Base-by-base conservation (phyloP, 2,888 invertebrate genomes). In the Timema cristinae region DNA sequence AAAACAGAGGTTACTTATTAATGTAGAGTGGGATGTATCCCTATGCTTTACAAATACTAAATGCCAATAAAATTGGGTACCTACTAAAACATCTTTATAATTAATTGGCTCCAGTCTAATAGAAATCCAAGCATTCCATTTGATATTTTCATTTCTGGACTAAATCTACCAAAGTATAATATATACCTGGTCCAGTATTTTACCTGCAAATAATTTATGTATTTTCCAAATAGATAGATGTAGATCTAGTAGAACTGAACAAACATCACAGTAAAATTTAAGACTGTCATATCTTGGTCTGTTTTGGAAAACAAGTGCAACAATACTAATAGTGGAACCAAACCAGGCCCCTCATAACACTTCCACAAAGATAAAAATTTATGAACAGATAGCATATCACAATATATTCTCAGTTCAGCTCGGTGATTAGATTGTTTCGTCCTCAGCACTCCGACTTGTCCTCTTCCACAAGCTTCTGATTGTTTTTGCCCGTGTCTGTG, bases 401-500 rank as follows among this genome's bases (percentile, higher is more conserved):
- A 67, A 50, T 63, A 47, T 16, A 10, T 63, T 63, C 48, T 49
- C 67, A 49, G 50, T 50, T 32, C 67, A 49, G 50, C 67, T 67
- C n/a, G 13, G 66, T 13, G 16, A 15, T 6, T n/a, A 32, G 47
- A 32, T 15, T 67, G 8, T 7, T 32, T 13, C 67, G 8, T 50
- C 51, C 56, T 70, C 70, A 84, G 78, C 83, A 83, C 76, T 84
- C 84, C 73, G 84, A 90, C 84, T 90, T 90, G 86, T 95, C 94
- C 86, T 95, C 95, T 82, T 91, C 91, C 77, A 96, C 95, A 77
- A 96, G 88, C 82, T 91, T 90, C 83, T 93, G 93, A 67, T 96
- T 96, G 84, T 96, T 96, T 82, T 92, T 93, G 81, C 94, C 95
- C 72, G 94, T 93, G 83, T 96, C 95, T 73, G 90, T 88, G 72